These are phyloP conservation scores for Temnothorax longispinosus DNA, from an alignment of 1,140 invertebrate genomes.

Conservation along the genomic window DNA sequence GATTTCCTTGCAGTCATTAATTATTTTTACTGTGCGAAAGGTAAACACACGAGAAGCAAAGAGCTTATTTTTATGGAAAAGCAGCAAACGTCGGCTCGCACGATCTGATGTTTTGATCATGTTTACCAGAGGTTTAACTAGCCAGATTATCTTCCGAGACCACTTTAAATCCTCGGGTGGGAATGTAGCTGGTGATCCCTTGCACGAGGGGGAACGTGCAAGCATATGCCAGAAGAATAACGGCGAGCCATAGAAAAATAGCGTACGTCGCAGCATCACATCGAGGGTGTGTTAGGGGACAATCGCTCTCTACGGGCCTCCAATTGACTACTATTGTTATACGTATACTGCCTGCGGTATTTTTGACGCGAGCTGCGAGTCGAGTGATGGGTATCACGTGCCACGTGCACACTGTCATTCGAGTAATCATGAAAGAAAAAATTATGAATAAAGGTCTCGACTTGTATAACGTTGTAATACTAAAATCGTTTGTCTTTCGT, in stretches of 20 bases:
- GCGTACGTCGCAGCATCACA: constrained; percentile 2
- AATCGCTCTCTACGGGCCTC: constrained; percentile 49
- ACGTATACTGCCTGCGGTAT: constrained; percentile 49
- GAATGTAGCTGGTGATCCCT: constrained; percentile 63
- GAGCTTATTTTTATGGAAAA: constrained; percentile 64
- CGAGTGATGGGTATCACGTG: constrained; percentile 50
- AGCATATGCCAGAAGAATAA: constrained; percentile 72
- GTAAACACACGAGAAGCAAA: constrained; percentile 60
- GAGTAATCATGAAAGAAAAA: not conserved
- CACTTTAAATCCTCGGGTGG: constrained; percentile 67
- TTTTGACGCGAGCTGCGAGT: constrained; percentile 55
- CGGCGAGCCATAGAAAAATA: constrained; percentile 67
- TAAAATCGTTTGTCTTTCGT: not conserved
- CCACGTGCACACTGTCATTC: constrained; percentile 29
- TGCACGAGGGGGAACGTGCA: constrained; percentile 10
- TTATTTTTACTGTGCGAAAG: constrained; percentile 69
- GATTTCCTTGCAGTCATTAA: constrained; percentile 12
- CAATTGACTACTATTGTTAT: constrained; percentile 74
- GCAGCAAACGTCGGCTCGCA: constrained; percentile 15
- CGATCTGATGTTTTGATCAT: constrained; percentile 70
- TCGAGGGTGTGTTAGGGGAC: constrained; percentile 26
- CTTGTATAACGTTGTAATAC: not conserved
- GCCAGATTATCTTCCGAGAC: constrained; percentile 70
- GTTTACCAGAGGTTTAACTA: constrained; percentile 70
- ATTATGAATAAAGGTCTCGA: not conserved